These are phyloP conservation scores for Cryptocheilus praepositus DNA, from an alignment of 2,888 invertebrate genomes.

Conservation along the genomic window DNA sequence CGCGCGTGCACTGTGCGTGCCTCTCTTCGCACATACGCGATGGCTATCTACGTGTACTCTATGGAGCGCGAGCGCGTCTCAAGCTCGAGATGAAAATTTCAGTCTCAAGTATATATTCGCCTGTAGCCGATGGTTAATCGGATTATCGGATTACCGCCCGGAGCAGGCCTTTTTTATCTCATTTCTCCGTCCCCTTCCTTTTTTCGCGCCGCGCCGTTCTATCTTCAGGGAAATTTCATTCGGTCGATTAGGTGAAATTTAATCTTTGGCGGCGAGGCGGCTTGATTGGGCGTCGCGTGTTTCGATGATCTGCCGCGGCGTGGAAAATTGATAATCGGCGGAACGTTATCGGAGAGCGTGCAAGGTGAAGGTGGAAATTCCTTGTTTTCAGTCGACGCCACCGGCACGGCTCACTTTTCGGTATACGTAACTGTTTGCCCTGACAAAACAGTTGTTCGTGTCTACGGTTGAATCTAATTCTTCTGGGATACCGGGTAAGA, in stretches of 20 bases:
- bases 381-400: too few species aligned
- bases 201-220: not conserved
- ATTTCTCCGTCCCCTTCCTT: slow-evolving; percentile 20
- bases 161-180: slow-evolving; percentile 29
- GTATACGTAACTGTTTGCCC: too few species aligned
- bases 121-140: slow-evolving; percentile 8
- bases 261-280: slow-evolving; percentile 25
- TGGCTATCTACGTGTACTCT: not conserved
- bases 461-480: too few species aligned
- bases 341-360: too few species aligned
- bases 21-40: not conserved
- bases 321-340: too few species aligned
- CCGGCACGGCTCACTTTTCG: too few species aligned
- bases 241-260: slow-evolving; percentile 27
- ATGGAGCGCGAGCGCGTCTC: slow-evolving; percentile 8
- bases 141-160: too few species aligned
- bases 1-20: not conserved
- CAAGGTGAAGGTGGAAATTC: too few species aligned
- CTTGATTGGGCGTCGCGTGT: slow-evolving; percentile 14
- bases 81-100: slow-evolving; percentile 44
- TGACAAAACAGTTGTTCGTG: too few species aligned
- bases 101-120: slow-evolving; percentile 26
- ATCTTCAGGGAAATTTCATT: slow-evolving; percentile 31
- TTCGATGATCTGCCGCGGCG: too few species aligned
- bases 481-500: too few species aligned